Evolutionary conservation across 2,113 vertebrate species (phyloP), one percentile per base, ranked within the genome.

Genomic region (Polyodon spathula): DNA sequence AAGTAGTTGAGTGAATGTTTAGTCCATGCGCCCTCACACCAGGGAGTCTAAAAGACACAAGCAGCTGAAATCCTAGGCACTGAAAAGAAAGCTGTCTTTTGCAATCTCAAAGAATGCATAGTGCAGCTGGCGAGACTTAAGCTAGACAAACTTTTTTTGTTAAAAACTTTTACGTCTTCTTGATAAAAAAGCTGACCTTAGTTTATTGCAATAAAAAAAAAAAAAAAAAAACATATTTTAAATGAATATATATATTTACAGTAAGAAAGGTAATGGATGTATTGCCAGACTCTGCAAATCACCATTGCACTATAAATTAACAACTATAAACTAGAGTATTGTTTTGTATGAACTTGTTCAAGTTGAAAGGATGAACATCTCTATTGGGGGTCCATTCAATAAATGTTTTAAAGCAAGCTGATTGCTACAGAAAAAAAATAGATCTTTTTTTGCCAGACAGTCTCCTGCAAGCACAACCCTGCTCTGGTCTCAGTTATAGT

Each of bases 51-150:
- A 27, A 27, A 3, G 27, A 27, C 27, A 27, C 27, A 27, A 69
- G 51, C 60, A 69, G 71, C 69, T 69, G 77, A 63, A 68, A 17
- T 11, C 42, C 7, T 37, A 59, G 6, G 54, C 73, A 54, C 5
- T 44, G 65, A 70, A 73, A 77, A 6, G 43, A 75, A 76, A 72
- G 72, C 72, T 61, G 65, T 70, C 69, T 54, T 62, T 57, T 41
- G 71, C 65, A 27, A 27, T 27, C 27, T 66, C 73, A 72, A 69
- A 74, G 82, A 85, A 85, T 83, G 78, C 80, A 79, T 82, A 82
- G 27, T 68, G 76, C 80, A 81, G 78, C 77, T 83, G 83, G 78
- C 2, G 27, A 27, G 27, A 27, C 27, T 27, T 27, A 27, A 27
- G 27, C 27, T 27, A 27, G 27, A 3, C 27, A 27, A 2, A 27